A percentile compares a stretch with the other conserved stretches of the same genome.
Evolutionary conservation across 1,140 invertebrate genomes (phyloP).

Genomic region (Himalopsyche phryganea): DNA sequence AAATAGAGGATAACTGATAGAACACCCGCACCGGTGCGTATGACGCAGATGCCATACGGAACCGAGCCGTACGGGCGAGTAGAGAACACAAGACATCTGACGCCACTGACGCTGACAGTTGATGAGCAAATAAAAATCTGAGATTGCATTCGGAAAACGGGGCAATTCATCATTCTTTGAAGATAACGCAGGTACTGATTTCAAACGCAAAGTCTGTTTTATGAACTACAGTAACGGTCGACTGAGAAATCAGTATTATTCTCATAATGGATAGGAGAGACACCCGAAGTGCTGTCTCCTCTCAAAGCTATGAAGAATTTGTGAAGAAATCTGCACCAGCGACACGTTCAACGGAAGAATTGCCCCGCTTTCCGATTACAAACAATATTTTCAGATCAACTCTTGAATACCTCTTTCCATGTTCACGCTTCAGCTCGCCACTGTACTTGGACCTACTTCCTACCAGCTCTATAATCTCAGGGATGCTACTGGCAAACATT

Average conservation of each 20-base stretch:
- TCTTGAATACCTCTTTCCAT: slow-evolving; percentile 93
- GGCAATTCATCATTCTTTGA: neutral
- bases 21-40: slow-evolving; percentile 24
- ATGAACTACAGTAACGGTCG: no score
- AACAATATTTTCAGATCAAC: slow-evolving; percentile 25
- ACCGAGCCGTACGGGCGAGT: slow-evolving; percentile 45
- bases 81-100: slow-evolving; percentile 57
- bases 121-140: slow-evolving; percentile 18
- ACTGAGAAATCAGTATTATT: no score
- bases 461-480: slow-evolving; percentile 98
- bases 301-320: no score
- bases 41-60: slow-evolving; percentile 2
- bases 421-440: slow-evolving; percentile 95
- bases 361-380: slow-evolving; percentile 13
- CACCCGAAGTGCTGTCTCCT: no score
- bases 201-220: no score
- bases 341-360: neutral
- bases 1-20: slow-evolving; percentile 35
- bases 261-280: no score
- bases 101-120: slow-evolving; percentile 48
- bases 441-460: slow-evolving; percentile 97
- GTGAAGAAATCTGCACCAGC: neutral
- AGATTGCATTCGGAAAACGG: slow-evolving; percentile 40
- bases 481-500: slow-evolving; percentile 97
- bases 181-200: no score